These are phyloP conservation scores for Dendronephthya gigantea DNA, from an alignment of 64 coral and sea anemone genomes.

Conservation along the genomic window DNA sequence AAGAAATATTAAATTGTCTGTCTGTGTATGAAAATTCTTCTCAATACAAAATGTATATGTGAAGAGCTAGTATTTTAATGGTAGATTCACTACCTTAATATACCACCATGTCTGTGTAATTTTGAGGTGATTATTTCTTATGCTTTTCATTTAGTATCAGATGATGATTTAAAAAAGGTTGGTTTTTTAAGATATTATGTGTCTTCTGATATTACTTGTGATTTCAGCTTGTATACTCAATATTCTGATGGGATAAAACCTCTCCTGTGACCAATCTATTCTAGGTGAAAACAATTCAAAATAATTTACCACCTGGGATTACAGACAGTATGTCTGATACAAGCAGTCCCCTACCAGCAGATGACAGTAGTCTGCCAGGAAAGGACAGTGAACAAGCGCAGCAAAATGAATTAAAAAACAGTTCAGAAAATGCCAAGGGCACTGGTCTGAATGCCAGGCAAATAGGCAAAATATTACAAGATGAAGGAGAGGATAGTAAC, in stretches of 20 bases:
- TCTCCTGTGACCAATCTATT: not conserved
- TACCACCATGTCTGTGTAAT: not conserved
- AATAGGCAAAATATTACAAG: not conserved
- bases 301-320: not conserved
- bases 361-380: not conserved
- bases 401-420: not conserved
- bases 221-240: no score
- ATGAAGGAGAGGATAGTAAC: slow-evolving; percentile 9
- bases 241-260: no score
- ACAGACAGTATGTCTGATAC: not conserved
- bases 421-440: not conserved
- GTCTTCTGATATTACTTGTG: no score
- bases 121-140: not conserved
- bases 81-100: no score
- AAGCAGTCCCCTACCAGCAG: not conserved
- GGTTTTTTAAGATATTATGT: not conserved
- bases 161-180: not conserved
- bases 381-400: not conserved
- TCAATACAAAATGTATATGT: no score
- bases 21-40: no score
- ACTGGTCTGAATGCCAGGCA: not conserved
- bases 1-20: no score
- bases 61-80: no score
- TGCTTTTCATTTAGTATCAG: not conserved
- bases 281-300: not conserved